Evolutionary conservation across 2,113 vertebrate genomes (phyloP), one percentile per base, ranked within the genome.

Genomic region (Salminus brasiliensis): DNA sequence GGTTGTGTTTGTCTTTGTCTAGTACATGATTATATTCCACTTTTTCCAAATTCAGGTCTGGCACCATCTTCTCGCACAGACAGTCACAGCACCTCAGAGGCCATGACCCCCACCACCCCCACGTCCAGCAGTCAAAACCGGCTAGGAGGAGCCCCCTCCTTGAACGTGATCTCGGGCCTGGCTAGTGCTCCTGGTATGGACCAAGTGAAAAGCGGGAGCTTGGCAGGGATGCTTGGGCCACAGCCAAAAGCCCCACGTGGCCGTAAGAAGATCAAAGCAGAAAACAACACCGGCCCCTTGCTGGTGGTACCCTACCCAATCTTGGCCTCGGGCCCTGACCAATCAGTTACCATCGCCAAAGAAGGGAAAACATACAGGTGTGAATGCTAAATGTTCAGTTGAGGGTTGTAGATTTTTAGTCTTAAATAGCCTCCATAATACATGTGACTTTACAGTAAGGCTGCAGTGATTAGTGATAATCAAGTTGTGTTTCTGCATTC

Each of bases 311-410:
- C 98, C 5, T 99, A 99, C 84, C 97, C 98, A 49, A 95, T 99
- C 89, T 85, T 99, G 74, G 95, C 95, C 80, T 96, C 95, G 0
- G 95, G 95, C 78, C 86, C 91, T 3, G 98, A 99, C 91, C 92
- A 93, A 77, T 91, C 91, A 18, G 79, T 93, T 83, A 93, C 92
- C 1, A 13, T 94, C 39, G 95, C 95, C 85, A 99, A 99, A 93
- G 97, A 99, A 85, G 98, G 98, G 36, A 98, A 98, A 93, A 98
- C 95, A 0, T 99, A 99, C 95, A 98, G 97, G 98, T 99, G 78
- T 57, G 89, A 92, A 60, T 6, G 15, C 67, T 43, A 7, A 7
- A 25, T 52, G 1, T 1, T 55, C 7, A 2, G 2, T 55, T 55
- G 7, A 23, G 23, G 49, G 49, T 23, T 53, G 23, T 53, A n/a